Conservation (phyloP, 2,113 vertebrate species). For the Romanogobio albipinnatus region DNA sequence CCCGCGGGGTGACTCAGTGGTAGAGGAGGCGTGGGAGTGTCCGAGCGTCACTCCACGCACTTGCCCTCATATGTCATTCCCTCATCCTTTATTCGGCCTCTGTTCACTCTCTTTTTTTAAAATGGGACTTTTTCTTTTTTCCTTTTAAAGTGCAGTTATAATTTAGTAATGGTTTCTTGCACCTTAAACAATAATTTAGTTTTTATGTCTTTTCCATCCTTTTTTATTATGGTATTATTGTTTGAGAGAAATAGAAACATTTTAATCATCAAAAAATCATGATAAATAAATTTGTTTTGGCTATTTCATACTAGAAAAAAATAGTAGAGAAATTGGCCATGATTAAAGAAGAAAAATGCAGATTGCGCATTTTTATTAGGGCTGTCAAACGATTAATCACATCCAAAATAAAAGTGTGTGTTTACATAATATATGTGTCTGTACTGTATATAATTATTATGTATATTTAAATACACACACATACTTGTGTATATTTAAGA, state of each 20-base stretch:
- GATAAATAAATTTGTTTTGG: neutral
- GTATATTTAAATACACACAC: no score
- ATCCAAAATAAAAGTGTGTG: no score
- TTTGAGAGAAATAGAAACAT: neutral
- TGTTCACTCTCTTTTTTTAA: neutral
- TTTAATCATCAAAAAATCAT: neutral
- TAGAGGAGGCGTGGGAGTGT: conserved; percentile 44
- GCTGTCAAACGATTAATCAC: no score
- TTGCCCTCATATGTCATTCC: neutral
- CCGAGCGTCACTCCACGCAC: conserved; percentile 42
- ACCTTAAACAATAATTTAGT: neutral
- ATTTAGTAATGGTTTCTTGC: neutral
- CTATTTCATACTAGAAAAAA: neutral
- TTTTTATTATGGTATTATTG: no score
- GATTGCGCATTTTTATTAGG: neutral
- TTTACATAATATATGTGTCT: no score
- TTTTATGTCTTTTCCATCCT: neutral
- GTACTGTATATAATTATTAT: no score
- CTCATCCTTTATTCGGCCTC: neutral
- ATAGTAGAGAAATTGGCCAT: neutral
- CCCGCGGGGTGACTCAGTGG: conserved; percentile 49
- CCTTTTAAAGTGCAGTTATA: neutral
- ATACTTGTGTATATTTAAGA: no score
- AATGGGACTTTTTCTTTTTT: neutral
- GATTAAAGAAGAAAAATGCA: neutral